A percentile compares a stretch with the other conserved stretches of the same genome.
These are phyloP conservation scores for Athalia circularis DNA, from an alignment of 2,888 invertebrate species.

Conservation along the genomic window DNA sequence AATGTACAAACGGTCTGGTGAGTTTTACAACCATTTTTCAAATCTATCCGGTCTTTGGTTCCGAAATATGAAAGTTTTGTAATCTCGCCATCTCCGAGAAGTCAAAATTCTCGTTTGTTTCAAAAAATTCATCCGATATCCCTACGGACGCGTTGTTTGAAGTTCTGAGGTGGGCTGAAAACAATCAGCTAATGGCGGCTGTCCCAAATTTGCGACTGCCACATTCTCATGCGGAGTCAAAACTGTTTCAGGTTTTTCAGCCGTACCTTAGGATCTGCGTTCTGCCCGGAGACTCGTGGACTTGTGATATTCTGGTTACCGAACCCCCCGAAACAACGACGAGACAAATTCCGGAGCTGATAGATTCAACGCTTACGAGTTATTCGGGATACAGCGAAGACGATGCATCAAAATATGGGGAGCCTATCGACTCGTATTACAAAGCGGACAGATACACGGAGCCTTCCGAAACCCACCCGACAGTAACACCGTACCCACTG, in stretches of 20 bases:
- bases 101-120: too few relatives aligned
- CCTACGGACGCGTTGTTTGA: too few relatives aligned
- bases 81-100: too few relatives aligned
- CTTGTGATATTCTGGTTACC: conserved; percentile 56
- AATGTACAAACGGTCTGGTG: conserved; percentile 67
- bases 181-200: too few relatives aligned
- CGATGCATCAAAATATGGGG: conserved; percentile 49
- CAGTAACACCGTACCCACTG: conserved; percentile 58
- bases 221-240: too few relatives aligned
- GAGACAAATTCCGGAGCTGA: conserved; percentile 48
- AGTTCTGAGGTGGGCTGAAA: too few relatives aligned
- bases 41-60: too few relatives aligned
- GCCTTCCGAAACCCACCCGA: conserved; percentile 30
- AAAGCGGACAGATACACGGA: conserved; percentile 50
- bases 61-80: too few relatives aligned
- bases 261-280: conserved; percentile 66
- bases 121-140: too few relatives aligned
- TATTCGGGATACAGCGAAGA: conserved; percentile 54
- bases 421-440: conserved; percentile 52
- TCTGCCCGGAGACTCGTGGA: conserved; percentile 64
- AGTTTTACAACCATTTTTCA: conserved; percentile 48
- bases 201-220: too few relatives aligned
- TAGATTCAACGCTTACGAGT: conserved; percentile 55
- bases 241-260: conserved; percentile 63
- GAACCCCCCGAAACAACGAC: conserved; percentile 47